phyloP scores from a whole-genome alignment of 2,888 invertebrate genomes.

The Orchesella flavescens region DNA sequence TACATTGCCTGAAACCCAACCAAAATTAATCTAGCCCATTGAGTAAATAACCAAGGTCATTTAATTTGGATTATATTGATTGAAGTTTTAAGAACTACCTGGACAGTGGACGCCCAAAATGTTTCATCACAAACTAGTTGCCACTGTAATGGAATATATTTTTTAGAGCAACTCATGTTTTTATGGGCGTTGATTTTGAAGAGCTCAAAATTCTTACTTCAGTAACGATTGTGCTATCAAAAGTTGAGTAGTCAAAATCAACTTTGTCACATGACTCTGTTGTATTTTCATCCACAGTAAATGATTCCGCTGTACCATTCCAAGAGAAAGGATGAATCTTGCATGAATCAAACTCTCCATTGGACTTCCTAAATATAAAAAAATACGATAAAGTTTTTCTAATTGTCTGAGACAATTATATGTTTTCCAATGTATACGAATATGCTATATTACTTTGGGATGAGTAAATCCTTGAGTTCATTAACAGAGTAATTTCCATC shows the following conservation, averaged over 20 bases:
- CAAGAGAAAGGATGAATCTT: conserved; percentile 25
- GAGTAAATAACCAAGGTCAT: no score
- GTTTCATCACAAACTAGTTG: conserved; percentile 56
- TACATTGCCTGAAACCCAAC: conserved; percentile 33
- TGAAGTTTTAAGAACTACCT: not conserved
- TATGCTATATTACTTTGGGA: conserved; percentile 24
- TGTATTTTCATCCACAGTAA: conserved; percentile 14
- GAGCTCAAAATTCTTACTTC: conserved; percentile 23
- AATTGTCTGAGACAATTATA: no score
- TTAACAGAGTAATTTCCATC: conserved; percentile 18
- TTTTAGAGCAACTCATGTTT: not conserved
- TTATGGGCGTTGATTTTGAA: not conserved
- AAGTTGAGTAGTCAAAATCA: conserved; percentile 69
- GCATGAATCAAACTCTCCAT: conserved; percentile 49
- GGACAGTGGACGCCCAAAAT: conserved; percentile 53
- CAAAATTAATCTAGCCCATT: no score
- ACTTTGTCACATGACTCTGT: conserved; percentile 38
- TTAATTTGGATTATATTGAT: conserved; percentile 3
- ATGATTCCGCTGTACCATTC: conserved; percentile 26
- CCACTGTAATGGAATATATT: conserved; percentile 40
- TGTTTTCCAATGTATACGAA: no score
- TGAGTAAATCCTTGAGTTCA: conserved; percentile 47
- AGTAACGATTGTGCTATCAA: conserved; percentile 64
- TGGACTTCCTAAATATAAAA: conserved; percentile 6
- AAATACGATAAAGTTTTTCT: not conserved